Percentiles rank a stretch among this genome's conserved stretches.
Evolutionary conservation across 2,888 invertebrate species (phyloP).

Genomic region (Vesta saturnalis): DNA sequence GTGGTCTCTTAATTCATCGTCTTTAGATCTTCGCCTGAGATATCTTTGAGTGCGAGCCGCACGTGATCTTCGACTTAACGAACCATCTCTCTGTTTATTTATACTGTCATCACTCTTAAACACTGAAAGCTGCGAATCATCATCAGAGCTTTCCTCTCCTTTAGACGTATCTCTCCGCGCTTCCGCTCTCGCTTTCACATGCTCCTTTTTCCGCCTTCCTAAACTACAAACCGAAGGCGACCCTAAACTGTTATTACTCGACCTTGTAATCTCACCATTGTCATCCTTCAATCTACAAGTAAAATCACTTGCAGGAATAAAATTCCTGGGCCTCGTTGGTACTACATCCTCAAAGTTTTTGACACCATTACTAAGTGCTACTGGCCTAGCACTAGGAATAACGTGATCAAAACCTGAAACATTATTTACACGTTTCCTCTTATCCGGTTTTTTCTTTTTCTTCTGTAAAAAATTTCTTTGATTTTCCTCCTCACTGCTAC

Average conservation of each 20-base stretch:
- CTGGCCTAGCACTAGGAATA: slow-evolving; percentile 57
- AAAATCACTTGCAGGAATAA: slow-evolving; percentile 51
- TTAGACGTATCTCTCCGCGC: slow-evolving; percentile 70
- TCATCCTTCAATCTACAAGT: slow-evolving; percentile 48
- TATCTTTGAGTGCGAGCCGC: slow-evolving; percentile 84
- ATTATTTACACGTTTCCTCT: slow-evolving; percentile 67
- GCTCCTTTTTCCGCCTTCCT: slow-evolving; percentile 67
- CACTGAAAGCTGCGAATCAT: slow-evolving; percentile 73
- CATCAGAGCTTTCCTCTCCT: slow-evolving; percentile 76
- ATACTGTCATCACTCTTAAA: slow-evolving; percentile 77
- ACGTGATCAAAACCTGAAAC: slow-evolving; percentile 74
- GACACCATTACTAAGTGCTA: slow-evolving; percentile 40
- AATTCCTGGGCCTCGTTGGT: slow-evolving; percentile 65
- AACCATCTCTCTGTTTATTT: slow-evolving; percentile 63
- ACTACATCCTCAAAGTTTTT: slow-evolving; percentile 63
- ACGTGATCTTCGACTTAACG: slow-evolving; percentile 72
- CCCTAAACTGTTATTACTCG: slow-evolving; percentile 52
- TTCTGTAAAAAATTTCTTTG: slow-evolving; percentile 58
- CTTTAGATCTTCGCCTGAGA: slow-evolving; percentile 77
- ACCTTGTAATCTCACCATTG: slow-evolving; percentile 41
- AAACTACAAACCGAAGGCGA: slow-evolving; percentile 57
- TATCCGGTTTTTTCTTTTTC: slow-evolving; percentile 60
- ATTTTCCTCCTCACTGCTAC: slow-evolving; percentile 64
- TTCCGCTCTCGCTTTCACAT: slow-evolving; percentile 74
- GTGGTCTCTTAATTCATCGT: slow-evolving; percentile 70